Evolutionary conservation across 2,888 invertebrate genomes (phyloP).

Genomic region (Leptarthrus brevirostris): DNA sequence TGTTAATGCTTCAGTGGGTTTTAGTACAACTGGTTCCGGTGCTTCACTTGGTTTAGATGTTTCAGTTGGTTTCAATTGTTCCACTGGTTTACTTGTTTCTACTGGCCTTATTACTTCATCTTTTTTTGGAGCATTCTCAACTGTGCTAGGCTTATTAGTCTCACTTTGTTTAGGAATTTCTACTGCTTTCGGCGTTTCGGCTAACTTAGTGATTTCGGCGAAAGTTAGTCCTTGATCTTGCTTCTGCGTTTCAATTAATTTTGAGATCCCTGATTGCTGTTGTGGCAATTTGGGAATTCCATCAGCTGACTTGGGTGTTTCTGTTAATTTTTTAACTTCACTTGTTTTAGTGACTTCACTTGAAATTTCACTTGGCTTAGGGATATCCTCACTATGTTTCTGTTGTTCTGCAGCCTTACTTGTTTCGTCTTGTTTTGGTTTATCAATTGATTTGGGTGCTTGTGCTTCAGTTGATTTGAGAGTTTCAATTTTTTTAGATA

Average conservation of each 20-base stretch:
- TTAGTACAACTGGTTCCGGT: conserved; percentile 74
- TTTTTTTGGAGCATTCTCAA: conserved; percentile 81
- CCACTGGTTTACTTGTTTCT: conserved; percentile 83
- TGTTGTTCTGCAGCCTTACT: conserved; percentile 68
- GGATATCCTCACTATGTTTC: conserved; percentile 78
- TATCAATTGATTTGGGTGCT: conserved; percentile 40
- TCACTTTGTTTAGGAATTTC: conserved; percentile 18
- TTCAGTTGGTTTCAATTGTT: conserved; percentile 84
- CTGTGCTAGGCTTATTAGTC: conserved; percentile 76
- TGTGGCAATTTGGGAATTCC: conserved; percentile 55
- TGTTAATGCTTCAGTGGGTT: conserved; percentile 93
- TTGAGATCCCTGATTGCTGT: conserved; percentile 58
- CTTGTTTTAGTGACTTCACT: conserved; percentile 83
- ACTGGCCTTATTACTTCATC: conserved; percentile 74
- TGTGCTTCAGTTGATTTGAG: conserved; percentile 56
- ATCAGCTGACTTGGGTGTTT: conserved; percentile 73
- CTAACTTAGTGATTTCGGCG: conserved; percentile 37
- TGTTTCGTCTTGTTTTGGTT: conserved; percentile 67
- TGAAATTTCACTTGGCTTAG: conserved; percentile 81
- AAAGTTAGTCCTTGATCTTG: neutral
- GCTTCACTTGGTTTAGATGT: conserved; percentile 83
- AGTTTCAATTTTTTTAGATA: conserved; percentile 59
- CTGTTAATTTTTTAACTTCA: conserved; percentile 69
- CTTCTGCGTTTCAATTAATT: conserved; percentile 8
- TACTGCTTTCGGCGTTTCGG: conserved; percentile 7